Evolutionary conservation across 2,888 invertebrate genomes (phyloP).

Genomic region (Anaspis maculata): DNA sequence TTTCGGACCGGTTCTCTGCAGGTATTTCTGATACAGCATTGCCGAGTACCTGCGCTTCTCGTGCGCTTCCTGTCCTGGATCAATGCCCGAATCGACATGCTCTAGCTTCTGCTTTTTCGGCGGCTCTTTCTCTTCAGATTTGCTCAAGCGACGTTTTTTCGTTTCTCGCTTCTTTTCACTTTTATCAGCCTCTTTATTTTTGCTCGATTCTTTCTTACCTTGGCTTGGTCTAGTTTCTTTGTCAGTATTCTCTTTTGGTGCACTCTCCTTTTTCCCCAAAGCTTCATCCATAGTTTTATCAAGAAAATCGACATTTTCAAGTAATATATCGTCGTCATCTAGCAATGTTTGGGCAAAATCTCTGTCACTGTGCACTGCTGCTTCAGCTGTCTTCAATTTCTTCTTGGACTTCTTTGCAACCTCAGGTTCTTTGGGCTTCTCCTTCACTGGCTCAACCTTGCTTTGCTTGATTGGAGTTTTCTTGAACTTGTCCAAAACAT

Average conservation of each 20-base stretch:
- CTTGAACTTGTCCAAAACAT: conserved; percentile 51
- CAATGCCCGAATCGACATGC: conserved; percentile 36
- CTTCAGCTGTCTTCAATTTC: conserved; percentile 25
- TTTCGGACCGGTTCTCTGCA: conserved; percentile 70
- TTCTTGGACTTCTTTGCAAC: conserved; percentile 12
- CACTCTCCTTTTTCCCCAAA: not conserved
- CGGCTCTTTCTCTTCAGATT: conserved; percentile 8
- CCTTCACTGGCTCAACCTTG: conserved; percentile 31
- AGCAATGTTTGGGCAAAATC: conserved; percentile 62
- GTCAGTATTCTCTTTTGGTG: no score
- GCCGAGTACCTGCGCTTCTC: conserved; percentile 59
- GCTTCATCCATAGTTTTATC: conserved; percentile 32
- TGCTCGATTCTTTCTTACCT: not conserved
- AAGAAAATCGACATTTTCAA: conserved; percentile 28
- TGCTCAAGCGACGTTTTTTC: conserved; percentile 14
- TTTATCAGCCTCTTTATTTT: conserved; percentile 15
- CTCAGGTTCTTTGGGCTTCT: conserved; percentile 6
- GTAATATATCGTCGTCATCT: conserved; percentile 44
- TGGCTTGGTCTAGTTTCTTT: no score
- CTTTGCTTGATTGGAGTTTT: conserved; percentile 50
- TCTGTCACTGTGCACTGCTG: conserved; percentile 50
- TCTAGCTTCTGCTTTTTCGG: conserved; percentile 29
- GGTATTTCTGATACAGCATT: conserved; percentile 64
- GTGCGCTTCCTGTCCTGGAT: conserved; percentile 58
- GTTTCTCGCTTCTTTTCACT: conserved; percentile 5